These are phyloP conservation scores for Drosophila hydei DNA, from an alignment of 1,140 invertebrate genomes.

Conservation along the genomic window DNA sequence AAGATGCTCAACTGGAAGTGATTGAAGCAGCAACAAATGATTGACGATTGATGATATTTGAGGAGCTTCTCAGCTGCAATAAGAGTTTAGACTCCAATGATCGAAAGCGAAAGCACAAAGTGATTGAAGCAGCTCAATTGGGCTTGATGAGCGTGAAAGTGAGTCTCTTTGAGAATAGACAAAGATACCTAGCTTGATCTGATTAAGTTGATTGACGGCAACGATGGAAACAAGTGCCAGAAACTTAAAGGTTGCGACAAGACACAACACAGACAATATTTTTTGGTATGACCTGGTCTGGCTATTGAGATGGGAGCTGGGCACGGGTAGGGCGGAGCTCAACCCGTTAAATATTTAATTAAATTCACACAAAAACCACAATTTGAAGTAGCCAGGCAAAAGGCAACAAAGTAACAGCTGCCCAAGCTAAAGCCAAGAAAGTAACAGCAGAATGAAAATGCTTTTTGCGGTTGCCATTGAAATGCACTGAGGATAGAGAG, in stretches of 20 bases:
- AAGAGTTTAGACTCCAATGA: too few relatives aligned
- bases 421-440: constrained; percentile 53
- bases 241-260: too few relatives aligned
- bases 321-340: background rate
- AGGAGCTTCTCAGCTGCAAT: too few relatives aligned
- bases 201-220: too few relatives aligned
- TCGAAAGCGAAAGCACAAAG: too few relatives aligned
- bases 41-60: too few relatives aligned
- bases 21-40: too few relatives aligned
- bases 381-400: constrained; percentile 29
- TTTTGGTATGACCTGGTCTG: background rate
- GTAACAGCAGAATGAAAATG: constrained; percentile 69
- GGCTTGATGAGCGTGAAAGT: too few relatives aligned
- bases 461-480: constrained; percentile 76
- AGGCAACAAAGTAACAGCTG: constrained; percentile 29
- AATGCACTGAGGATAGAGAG: constrained; percentile 72
- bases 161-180: too few relatives aligned
- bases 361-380: constrained; percentile 73
- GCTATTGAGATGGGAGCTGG: background rate
- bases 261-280: too few relatives aligned
- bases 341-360: constrained; percentile 76
- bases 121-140: too few relatives aligned
- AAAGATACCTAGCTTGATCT: too few relatives aligned
- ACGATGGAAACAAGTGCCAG: background rate
- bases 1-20: background rate